Evolutionary conservation across 2,797 vertebrate species (phyloP).

Genomic region (Notoglanidium macrostoma): DNA sequence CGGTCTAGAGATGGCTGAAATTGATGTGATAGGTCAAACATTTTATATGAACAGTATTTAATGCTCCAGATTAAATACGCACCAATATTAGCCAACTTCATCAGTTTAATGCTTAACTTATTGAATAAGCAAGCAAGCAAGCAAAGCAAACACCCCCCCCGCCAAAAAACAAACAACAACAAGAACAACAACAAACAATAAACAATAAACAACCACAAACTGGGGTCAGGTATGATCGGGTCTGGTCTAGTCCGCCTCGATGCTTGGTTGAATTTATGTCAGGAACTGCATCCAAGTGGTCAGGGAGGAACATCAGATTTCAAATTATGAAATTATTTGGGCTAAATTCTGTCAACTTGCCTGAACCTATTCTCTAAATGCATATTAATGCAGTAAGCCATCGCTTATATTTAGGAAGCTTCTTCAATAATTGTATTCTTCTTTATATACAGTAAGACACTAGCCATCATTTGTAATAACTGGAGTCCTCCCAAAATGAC

Average conservation of each 20-base stretch:
- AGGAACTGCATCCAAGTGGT: background rate
- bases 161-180: no score
- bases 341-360: background rate
- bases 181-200: no score
- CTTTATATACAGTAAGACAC: background rate
- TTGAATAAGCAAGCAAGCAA: no score
- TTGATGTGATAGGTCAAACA: background rate
- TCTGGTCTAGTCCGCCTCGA: no score
- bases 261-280: background rate
- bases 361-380: background rate
- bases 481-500: background rate
- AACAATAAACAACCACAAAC: no score
- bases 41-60: background rate
- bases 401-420: background rate
- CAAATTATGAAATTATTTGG: background rate
- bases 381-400: background rate
- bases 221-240: no score
- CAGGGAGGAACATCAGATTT: background rate
- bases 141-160: no score
- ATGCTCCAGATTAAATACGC: background rate
- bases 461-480: background rate
- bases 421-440: background rate
- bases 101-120: no score
- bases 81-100: background rate
- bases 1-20: no score